These are phyloP conservation scores for Actenoides hombroni DNA, from an alignment of 2,113 vertebrate genomes.

Conservation along the genomic window DNA sequence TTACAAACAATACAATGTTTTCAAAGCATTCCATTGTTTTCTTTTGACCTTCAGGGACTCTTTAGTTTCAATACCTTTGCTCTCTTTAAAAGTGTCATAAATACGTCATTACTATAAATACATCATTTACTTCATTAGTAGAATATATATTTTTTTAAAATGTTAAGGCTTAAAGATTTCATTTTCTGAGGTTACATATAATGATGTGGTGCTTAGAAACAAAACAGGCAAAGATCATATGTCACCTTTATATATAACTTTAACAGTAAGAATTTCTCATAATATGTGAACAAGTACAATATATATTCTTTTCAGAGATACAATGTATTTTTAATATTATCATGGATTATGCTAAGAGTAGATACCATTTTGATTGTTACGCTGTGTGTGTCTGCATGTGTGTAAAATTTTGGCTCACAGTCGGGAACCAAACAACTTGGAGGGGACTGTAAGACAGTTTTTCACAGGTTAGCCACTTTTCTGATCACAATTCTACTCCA, in stretches of 20 bases:
- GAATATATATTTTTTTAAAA: not conserved
- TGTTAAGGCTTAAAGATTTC: not conserved
- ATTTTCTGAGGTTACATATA: not conserved
- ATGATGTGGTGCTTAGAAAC: not conserved
- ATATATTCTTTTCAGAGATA: not conserved
- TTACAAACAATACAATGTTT: not conserved
- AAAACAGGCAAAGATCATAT: not conserved
- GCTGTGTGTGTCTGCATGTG: not conserved
- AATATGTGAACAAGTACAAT: not conserved
- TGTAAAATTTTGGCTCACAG: not conserved
- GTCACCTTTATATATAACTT: not conserved
- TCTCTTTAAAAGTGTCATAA: not conserved
- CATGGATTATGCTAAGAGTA: not conserved
- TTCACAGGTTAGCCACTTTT: not conserved
- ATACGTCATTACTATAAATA: not conserved
- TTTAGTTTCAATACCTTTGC: not conserved
- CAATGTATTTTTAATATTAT: not conserved
- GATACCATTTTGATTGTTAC: not conserved
- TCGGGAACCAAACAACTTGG: not conserved
- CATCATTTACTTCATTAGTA: not conserved
- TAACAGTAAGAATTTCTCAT: not conserved
- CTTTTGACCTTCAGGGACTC: not conserved
- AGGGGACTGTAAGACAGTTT: not conserved
- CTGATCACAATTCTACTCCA: not conserved
- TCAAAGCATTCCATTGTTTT: not conserved